Conservation (phyloP, 2,888 invertebrate genomes). For the Coelopa pilipes region DNA sequence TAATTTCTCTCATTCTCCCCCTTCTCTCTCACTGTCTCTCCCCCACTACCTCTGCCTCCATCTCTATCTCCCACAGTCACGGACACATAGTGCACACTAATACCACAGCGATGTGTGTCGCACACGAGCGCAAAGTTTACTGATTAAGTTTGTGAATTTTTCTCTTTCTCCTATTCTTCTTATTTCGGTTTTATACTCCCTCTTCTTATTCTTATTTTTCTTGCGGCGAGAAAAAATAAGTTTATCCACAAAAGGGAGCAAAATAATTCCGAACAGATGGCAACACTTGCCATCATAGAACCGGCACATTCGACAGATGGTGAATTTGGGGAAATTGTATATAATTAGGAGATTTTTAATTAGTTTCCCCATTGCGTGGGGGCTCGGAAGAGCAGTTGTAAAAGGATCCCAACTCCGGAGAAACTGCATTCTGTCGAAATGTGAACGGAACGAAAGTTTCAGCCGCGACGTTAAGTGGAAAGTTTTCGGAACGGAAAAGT, state of each 20-base stretch:
- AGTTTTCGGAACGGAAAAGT: neutral
- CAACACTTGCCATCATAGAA: conserved; percentile 15
- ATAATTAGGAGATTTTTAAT: conserved; percentile 29
- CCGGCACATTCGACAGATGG: neutral
- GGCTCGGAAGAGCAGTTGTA: neutral
- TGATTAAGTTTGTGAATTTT: conserved; percentile 27
- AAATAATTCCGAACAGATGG: conserved; percentile 13
- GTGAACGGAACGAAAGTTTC: neutral
- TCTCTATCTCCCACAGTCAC: too few species aligned
- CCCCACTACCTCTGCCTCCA: neutral
- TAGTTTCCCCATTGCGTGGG: conserved; percentile 1
- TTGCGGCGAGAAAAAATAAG: neutral
- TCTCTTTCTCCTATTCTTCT: conserved; percentile 13
- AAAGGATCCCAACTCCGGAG: neutral
- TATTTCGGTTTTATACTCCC: conserved; percentile 17
- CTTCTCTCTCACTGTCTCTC: neutral
- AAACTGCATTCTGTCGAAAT: neutral
- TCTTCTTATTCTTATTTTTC: neutral
- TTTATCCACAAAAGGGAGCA: neutral
- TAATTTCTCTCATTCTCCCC: conserved; percentile 8
- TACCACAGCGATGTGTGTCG: conserved; percentile 3
- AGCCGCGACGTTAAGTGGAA: neutral
- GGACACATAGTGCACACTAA: conserved; percentile 4
- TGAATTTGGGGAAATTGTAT: conserved; percentile 15
- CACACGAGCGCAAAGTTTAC: conserved; percentile 14